phyloP scores from a whole-genome alignment of 2,113 vertebrate genomes.

The Bubo scandiacus region DNA sequence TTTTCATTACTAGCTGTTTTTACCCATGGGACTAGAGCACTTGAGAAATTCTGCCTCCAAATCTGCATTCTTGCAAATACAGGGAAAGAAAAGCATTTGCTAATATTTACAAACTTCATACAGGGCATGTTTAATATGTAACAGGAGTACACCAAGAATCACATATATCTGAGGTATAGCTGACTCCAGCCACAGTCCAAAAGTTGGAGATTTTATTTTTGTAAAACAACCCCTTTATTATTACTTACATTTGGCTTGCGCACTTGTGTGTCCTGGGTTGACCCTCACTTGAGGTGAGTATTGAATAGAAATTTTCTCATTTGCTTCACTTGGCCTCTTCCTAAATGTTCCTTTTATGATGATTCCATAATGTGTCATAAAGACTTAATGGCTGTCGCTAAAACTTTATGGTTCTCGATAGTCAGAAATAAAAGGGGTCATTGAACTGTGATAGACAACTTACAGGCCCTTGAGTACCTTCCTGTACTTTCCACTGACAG shows the following conservation, averaged over 20 bases:
- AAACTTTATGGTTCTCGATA: background rate
- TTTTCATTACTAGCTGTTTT: background rate
- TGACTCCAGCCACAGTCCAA: background rate
- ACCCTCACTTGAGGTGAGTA: background rate
- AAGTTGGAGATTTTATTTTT: background rate
- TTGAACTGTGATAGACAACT: background rate
- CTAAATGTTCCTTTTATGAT: background rate
- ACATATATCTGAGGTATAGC: background rate
- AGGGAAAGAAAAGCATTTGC: background rate
- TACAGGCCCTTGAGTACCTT: background rate
- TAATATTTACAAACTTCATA: background rate
- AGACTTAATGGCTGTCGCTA: background rate
- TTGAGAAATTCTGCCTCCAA: background rate
- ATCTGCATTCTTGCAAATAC: slow-evolving; percentile 7
- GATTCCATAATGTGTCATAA: background rate
- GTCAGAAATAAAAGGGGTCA: background rate
- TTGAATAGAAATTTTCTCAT: background rate
- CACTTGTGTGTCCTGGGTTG: background rate
- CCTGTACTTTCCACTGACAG: background rate
- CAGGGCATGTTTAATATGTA: background rate
- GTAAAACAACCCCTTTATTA: background rate
- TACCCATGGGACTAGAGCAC: background rate
- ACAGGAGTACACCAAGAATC: background rate
- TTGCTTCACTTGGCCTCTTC: background rate
- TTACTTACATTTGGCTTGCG: background rate